Base-by-base conservation (phyloP, 2,113 vertebrate genomes). In the Thamnaconus septentrionalis region DNA sequence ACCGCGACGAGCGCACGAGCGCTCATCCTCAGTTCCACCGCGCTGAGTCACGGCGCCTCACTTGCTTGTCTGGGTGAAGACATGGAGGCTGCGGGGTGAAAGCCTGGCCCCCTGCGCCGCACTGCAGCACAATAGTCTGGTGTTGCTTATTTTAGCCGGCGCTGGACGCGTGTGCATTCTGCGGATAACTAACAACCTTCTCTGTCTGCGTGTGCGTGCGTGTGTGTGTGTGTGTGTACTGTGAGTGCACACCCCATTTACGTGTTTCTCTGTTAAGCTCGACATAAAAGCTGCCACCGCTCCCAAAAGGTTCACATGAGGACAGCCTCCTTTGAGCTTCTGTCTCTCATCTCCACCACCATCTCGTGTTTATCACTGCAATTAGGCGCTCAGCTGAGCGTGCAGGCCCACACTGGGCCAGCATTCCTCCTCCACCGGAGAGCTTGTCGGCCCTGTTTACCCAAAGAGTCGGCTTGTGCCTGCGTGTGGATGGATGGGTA, bases 341-440 rank as follows among this genome's bases (percentile, higher is more conserved):
- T 55, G 50, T 78, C 64, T 80, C 54, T 10, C 42, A 48, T 72
- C 64, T 31, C 18, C 18, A 63, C 57, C 43, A 56, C 53, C 58
- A 68, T 63, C 68, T 80, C 84, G 56, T 80, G 80, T 85, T 85
- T 80, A 83, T 85, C 83, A 84, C 64, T 77, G 78, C 73, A 88
- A 85, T 89, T 87, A 88, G 69, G 59, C 5, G 82, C 73, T 85
- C 78, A 74, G 84, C 78, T 69, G 73, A 85, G 84, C 83, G 41
- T 70, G 61, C 39, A 66, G 77, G 55, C 78, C 53, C 77, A 53
- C 70, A 70, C 59, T 67, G 80, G 69, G 76, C 46, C 4, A 67
- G 56, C 62, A 40, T 64, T 79, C 61, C 75, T 75, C 62, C 76
- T 68, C 43, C 64, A 67, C 64, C 56, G 53, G 59, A 77, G 60